Evolutionary conservation across 2,797 vertebrate genomes (phyloP), one percentile per base, ranked within the genome.

Genomic region (Liasis olivaceus): DNA sequence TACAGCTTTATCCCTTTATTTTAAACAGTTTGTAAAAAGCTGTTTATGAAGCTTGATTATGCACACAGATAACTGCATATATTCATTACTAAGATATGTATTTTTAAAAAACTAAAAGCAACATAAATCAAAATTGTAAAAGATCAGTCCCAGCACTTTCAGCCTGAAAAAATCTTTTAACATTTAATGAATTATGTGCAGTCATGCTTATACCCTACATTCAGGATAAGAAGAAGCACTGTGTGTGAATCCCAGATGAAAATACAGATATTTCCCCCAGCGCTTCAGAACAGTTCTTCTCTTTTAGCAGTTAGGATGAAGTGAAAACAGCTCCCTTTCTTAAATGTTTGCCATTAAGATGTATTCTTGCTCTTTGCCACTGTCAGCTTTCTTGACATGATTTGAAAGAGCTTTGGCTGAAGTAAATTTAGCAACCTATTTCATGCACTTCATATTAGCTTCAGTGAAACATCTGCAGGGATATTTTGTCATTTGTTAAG

Each of bases 351-450:
- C 94, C 93, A 36, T 94, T 96, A 96, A 92, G 72, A 93, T 63
- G 59, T 77, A 93, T 42, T 93, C 91, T 94, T 95, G 88, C n/a
- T 20, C 93, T 95, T 93, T 90, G 94, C 85, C 92, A 88, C 87
- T 91, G 92, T 88, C 90, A 93, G 90, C 86, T 93, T 90, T 87
- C 94, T 94, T 95, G 94, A 96, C 95, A 94, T 0, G 0, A 90
- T 95, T 94, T 90, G 94, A 92, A 92, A 95, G 90, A 87, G 84
- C 59, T 94, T 95, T 93, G 92, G 87, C 58, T 81, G 72, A 95
- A 91, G 90, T 90, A 95, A 95, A 96, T 96, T 96, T 96, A 97
- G 93, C 93, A 95, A 91, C 90, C 81, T 88, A 72, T 95, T 96
- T 95, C 95, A 93, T 95, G 42, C 95, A 92, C 95, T 95, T 96